A percentile compares a stretch with the other conserved stretches of the same genome.
Conservation (phyloP, 2,113 vertebrate species). For the Nyctibius bracteatus region DNA sequence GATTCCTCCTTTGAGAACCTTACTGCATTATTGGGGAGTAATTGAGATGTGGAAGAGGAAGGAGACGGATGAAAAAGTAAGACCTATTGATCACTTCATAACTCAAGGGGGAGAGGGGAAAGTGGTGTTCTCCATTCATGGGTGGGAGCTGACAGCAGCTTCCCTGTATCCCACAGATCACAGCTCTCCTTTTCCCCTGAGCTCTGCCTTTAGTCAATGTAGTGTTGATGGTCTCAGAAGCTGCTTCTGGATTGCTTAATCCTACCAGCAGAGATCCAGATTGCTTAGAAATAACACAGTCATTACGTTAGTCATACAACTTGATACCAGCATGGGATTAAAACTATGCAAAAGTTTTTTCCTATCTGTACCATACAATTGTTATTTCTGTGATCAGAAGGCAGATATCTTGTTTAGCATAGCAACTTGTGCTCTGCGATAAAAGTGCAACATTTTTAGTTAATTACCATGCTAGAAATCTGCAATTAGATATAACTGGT, state of each 20-base stretch:
- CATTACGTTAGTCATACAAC: neutral
- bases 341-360: neutral
- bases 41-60: neutral
- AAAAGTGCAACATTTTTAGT: neutral
- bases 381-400: neutral
- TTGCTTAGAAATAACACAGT: neutral
- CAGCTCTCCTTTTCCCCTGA: neutral
- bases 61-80: neutral
- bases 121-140: neutral
- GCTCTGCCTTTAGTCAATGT: neutral
- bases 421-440: neutral
- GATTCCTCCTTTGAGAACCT: neutral
- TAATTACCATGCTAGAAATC: neutral
- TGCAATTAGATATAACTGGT: neutral
- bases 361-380: neutral
- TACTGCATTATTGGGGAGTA: neutral
- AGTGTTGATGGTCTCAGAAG: neutral
- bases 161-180: neutral
- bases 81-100: neutral
- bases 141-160: rapidly evolving
- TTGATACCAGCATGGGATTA: neutral
- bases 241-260: neutral
- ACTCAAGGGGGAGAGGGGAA: neutral
- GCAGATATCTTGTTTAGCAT: neutral
- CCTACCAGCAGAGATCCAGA: neutral